These are phyloP conservation scores for Hystrix brachyura DNA, from an alignment of 2,113 vertebrate genomes.

Conservation along the genomic window DNA sequence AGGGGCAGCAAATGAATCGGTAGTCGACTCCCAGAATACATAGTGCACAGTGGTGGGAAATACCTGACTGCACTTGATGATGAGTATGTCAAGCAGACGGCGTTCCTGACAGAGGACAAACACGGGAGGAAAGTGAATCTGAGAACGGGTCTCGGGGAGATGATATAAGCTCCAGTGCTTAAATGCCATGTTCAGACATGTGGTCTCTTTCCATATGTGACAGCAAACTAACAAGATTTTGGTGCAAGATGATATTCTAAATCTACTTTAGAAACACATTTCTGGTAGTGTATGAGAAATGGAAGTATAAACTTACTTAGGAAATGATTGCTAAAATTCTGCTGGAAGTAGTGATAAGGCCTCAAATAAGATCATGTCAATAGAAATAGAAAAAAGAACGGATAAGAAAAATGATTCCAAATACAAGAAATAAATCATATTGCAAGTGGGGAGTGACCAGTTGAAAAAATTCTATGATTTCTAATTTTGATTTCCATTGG, in stretches of 20 bases:
- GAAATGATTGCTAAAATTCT: slow-evolving; percentile 55
- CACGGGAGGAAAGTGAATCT: background rate
- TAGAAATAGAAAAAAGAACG: slow-evolving; percentile 16
- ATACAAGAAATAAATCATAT: slow-evolving; percentile 24
- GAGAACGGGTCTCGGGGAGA: background rate
- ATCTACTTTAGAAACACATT: background rate
- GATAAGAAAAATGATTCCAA: slow-evolving; percentile 51
- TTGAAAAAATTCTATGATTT: background rate
- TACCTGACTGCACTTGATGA: background rate
- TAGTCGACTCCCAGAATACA: background rate
- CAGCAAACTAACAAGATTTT: background rate
- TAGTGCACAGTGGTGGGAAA: background rate
- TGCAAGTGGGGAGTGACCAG: background rate
- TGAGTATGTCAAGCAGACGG: background rate
- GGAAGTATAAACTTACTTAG: slow-evolving; percentile 41
- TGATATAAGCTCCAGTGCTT: background rate
- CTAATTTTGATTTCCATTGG: slow-evolving; percentile 19
- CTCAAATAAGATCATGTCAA: background rate
- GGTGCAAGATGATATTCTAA: slow-evolving; percentile 26
- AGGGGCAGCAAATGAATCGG: background rate
- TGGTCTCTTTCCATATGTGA: background rate
- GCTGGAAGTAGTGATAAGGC: background rate
- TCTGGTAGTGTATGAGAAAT: background rate
- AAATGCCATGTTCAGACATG: background rate
- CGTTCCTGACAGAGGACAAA: background rate